Base-by-base conservation (phyloP, 2,797 vertebrate genomes). In the Linurgus olivaceus region DNA sequence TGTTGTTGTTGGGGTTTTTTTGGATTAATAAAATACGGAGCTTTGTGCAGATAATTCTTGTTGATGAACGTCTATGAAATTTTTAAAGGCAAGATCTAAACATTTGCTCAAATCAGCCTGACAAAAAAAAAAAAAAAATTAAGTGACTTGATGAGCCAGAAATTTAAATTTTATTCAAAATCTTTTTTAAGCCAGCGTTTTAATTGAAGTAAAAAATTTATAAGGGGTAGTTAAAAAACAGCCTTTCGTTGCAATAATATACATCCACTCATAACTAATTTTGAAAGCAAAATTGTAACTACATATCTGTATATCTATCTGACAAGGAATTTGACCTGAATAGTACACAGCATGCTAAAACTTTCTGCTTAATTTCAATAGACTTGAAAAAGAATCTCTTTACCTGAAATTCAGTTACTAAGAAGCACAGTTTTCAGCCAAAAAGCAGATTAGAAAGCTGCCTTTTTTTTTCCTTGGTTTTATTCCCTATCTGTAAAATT, bases 1-100 rank as follows among this genome's bases (percentile, higher is more conserved):
- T 33, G 31, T 58, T 9, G 11, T 86, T 44, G 4, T 24, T 58
- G 4, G 17, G 21, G 5, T n/a, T 73, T 45, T 58, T 72, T 90
- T 61, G 2, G 26, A 90, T 94, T 92, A 94, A 80, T 90, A 78
- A 81, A 79, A 89, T 78, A 75, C 16, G 1, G 86, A 86, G 89
- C 91, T 95, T 84, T 95, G 51, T 67, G 70, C 73, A 86, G 70
- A 94, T 94, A 94, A 93, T 88, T 92, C 82, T 66, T 86, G 50
- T 68, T 95, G 86, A 80, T 91, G 84, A 92, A 70, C n/a, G 78
- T 81, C 81, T 90, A 67, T 75, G 68, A 68, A 80, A 40, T 72
- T 92, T 89, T 82, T 72, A 55, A 86, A 95, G 70, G 42, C 66
- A 83, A 45, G 19, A 90, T 48, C 29, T 86, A 83, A 90, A 91